phyloP scores from a whole-genome alignment of 1,140 invertebrate species.

The Drosophila jambulina region DNA sequence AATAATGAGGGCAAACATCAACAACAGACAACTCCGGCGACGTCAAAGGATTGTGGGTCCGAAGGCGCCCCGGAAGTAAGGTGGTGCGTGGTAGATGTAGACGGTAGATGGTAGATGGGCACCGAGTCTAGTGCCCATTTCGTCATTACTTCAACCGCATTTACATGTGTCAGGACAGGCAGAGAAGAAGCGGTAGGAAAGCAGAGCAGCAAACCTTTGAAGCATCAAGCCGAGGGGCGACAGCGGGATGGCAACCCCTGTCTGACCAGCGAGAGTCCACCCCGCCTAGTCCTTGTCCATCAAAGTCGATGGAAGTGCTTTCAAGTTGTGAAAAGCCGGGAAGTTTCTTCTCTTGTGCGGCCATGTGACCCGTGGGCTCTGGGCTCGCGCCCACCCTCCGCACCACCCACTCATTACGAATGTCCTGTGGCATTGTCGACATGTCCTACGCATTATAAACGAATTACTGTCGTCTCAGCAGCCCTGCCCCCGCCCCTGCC shows the following conservation, averaged over 20 bases:
- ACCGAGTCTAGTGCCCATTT: conserved; percentile 78
- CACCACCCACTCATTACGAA: conserved; percentile 72
- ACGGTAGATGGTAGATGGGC: conserved; percentile 35
- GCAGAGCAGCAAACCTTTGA: conserved; percentile 64
- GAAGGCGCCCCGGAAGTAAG: conserved; percentile 37
- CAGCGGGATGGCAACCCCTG: conserved; percentile 62
- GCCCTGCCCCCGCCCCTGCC: background rate
- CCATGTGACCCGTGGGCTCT: conserved; percentile 18
- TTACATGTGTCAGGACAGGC: conserved; percentile 79
- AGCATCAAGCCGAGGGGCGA: conserved; percentile 51
- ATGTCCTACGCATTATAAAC: conserved; percentile 85
- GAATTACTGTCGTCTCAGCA: conserved; percentile 79
- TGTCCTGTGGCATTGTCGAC: conserved; percentile 84
- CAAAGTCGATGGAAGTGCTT: conserved; percentile 73
- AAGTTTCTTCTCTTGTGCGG: conserved; percentile 76
- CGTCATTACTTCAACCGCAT: conserved; percentile 84
- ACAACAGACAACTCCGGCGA: conserved; percentile 73
- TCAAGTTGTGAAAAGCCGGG: conserved; percentile 69
- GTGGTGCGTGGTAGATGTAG: conserved; percentile 18
- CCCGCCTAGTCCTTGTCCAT: conserved; percentile 63
- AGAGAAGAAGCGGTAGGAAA: conserved; percentile 22
- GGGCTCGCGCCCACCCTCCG: background rate
- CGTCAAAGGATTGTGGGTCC: conserved; percentile 73
- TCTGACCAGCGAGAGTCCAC: conserved; percentile 57
- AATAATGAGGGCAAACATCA: conserved; percentile 84